These are phyloP conservation scores for Conus canariensis DNA, from an alignment of 2,888 invertebrate species.

Conservation along the genomic window DNA sequence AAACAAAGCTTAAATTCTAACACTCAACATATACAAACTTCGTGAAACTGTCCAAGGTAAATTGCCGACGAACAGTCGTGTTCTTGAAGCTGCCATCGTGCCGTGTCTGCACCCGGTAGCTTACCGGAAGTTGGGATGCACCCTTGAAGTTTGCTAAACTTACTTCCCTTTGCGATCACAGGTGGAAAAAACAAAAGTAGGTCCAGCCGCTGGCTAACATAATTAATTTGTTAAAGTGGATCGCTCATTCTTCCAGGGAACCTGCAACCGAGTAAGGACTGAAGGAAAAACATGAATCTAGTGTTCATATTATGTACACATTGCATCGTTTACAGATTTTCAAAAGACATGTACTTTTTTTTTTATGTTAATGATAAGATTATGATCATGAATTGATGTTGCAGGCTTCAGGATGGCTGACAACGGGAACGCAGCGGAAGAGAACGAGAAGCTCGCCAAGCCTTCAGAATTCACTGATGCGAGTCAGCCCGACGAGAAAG, in stretches of 20 bases:
- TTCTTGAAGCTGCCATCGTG: slow-evolving; percentile 3
- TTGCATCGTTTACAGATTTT: slow-evolving; percentile 2
- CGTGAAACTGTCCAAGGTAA: slow-evolving; percentile 33
- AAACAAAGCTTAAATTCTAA: not conserved
- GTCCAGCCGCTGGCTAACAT: too few relatives aligned
- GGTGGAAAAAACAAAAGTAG: not conserved
- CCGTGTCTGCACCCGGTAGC: too few relatives aligned
- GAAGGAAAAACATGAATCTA: too few relatives aligned
- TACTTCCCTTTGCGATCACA: not conserved
- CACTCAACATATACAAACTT: not conserved
- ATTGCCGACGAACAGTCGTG: slow-evolving; percentile 17
- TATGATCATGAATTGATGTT: not conserved
- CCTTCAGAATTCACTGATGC: not conserved
- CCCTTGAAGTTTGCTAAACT: too few relatives aligned
- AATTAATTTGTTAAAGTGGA: too few relatives aligned
- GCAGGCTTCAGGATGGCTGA: slow-evolving; percentile 54
- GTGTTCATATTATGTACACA: not conserved
- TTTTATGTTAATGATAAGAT: not conserved
- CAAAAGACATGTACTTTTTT: too few relatives aligned
- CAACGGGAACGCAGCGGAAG: slow-evolving; percentile 57
- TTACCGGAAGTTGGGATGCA: not conserved
- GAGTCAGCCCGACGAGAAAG: slow-evolving; percentile 39
- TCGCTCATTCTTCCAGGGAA: too few relatives aligned
- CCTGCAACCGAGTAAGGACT: too few relatives aligned
- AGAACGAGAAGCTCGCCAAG: slow-evolving; percentile 50